A percentile compares a stretch with the other conserved stretches of the same genome.
Evolutionary conservation across 2,797 vertebrate species (phyloP).

Genomic region (Alauda arvensis): DNA sequence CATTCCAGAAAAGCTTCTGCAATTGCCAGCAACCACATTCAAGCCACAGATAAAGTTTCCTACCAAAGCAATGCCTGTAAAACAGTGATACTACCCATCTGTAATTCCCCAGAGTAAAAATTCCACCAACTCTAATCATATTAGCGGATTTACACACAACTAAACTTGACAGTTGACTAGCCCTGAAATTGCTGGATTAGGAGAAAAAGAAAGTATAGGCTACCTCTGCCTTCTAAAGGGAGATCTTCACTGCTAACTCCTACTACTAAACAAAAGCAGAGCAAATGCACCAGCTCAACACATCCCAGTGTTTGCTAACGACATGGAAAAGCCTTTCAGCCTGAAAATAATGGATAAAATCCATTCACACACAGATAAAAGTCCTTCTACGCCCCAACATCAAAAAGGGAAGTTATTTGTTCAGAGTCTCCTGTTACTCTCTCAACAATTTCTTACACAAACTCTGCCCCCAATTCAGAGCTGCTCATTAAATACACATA

Average conservation of each 20-base stretch:
- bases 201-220: background rate
- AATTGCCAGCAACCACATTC: background rate
- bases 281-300: background rate
- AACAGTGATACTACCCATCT: background rate
- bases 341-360: background rate
- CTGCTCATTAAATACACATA: background rate
- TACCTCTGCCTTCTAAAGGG: background rate
- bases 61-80: background rate
- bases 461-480: background rate
- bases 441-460: background rate
- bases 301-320: rapidly evolving
- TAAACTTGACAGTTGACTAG: constrained; percentile 33
- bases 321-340: background rate
- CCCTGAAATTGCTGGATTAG: constrained; percentile 28
- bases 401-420: background rate
- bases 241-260: background rate
- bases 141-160: constrained; percentile 30
- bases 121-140: constrained; percentile 33
- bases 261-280: background rate
- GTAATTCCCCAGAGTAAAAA: constrained; percentile 28
- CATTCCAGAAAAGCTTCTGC: background rate
- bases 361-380: background rate
- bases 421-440: background rate
- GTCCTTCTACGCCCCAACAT: background rate
- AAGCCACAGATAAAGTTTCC: background rate